Conservation (phyloP, 2,797 vertebrate species). For the Molossus alvarezi region DNA sequence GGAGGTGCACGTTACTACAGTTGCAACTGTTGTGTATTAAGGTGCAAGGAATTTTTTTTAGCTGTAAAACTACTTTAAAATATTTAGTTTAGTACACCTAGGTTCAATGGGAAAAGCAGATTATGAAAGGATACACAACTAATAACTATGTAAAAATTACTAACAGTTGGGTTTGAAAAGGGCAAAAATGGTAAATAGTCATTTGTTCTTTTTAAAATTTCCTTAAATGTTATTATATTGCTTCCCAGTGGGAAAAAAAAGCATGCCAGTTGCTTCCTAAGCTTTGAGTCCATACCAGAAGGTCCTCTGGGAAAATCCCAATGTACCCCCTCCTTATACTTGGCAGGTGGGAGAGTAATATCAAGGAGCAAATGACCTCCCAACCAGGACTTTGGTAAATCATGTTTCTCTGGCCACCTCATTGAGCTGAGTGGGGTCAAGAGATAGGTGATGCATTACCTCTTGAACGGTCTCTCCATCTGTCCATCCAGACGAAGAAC, state of each 20-base stretch:
- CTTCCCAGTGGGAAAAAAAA: not conserved
- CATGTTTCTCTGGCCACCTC: not conserved
- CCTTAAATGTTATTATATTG: not conserved
- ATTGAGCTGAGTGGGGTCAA: not conserved
- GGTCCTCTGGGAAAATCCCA: not conserved
- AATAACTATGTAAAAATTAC: not conserved
- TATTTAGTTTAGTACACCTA: not conserved
- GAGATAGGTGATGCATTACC: not conserved
- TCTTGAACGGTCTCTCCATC: not conserved
- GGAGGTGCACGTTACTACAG: not conserved
- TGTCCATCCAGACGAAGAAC: not conserved
- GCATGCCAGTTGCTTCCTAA: not conserved
- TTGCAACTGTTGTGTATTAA: not conserved
- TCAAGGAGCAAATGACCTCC: not conserved
- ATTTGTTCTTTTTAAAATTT: not conserved
- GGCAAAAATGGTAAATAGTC: not conserved
- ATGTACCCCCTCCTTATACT: not conserved
- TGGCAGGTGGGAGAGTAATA: not conserved
- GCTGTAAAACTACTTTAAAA: not conserved
- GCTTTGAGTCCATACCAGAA: not conserved
- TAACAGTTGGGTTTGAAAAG: not conserved
- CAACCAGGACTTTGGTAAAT: not conserved
- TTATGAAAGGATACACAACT: not conserved
- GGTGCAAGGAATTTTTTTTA: not conserved
- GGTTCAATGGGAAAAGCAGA: not conserved